Conservation (phyloP, 2,888 invertebrate species). For the Pelosia muscerda region DNA sequence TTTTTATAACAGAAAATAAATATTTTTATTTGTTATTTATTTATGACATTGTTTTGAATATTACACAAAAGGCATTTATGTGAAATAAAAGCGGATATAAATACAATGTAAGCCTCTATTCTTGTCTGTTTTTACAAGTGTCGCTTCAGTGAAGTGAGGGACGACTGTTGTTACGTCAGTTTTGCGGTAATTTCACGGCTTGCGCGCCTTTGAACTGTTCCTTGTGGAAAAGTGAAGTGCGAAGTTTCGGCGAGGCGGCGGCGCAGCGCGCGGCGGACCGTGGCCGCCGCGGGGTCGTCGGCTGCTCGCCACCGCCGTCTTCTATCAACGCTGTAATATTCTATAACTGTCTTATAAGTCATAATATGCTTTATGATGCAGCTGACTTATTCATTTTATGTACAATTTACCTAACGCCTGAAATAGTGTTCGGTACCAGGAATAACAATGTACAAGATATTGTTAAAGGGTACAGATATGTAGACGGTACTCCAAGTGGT, state of each 20-base stretch:
- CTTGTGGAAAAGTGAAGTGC: conserved; percentile 85
- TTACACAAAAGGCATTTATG: background rate
- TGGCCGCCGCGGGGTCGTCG: conserved; percentile 77
- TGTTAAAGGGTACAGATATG: background rate
- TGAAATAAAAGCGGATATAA: conserved; percentile 12
- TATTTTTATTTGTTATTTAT: no score
- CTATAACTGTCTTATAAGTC: conserved; percentile 28
- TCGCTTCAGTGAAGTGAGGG: conserved; percentile 49
- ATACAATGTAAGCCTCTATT: conserved; percentile 24
- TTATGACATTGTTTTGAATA: background rate
- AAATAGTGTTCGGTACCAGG: background rate
- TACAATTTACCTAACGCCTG: background rate
- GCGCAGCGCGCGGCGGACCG: conserved; percentile 72
- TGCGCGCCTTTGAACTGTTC: conserved; percentile 75
- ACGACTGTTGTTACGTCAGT: conserved; percentile 73
- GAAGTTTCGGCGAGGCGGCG: conserved; percentile 83
- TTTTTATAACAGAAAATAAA: no score
- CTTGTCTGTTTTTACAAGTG: conserved; percentile 37
- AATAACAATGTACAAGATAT: background rate
- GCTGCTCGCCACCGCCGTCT: conserved; percentile 60
- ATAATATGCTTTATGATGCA: conserved; percentile 22
- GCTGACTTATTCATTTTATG: background rate
- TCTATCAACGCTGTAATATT: conserved; percentile 42
- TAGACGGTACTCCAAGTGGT: conserved; percentile 23
- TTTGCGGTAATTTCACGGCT: conserved; percentile 84